phyloP scores from a whole-genome alignment of 2,888 invertebrate genomes.

The Hirtodrosophila confusa region DNA sequence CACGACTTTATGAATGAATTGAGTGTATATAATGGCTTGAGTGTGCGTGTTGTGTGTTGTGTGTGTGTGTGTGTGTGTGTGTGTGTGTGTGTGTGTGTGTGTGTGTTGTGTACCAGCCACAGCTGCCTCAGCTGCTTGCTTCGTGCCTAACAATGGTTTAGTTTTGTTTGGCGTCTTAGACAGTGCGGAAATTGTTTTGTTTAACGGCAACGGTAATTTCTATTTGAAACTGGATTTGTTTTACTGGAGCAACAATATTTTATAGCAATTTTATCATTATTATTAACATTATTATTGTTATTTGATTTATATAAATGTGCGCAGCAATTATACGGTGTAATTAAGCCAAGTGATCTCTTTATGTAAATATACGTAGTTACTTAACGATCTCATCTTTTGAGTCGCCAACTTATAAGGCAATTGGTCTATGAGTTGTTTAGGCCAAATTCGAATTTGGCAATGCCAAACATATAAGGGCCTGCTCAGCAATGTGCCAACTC shows the following conservation, averaged over 20 bases:
- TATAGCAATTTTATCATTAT: conserved; percentile 37
- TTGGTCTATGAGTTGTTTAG: conserved; percentile 8
- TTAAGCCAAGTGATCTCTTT: conserved; percentile 16
- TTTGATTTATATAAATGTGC: conserved; percentile 26
- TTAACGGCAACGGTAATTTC: conserved; percentile 61
- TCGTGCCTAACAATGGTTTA: conserved; percentile 56
- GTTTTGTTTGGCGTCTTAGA: conserved; percentile 71
- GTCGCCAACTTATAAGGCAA: conserved; percentile 1
- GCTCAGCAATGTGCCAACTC: conserved; percentile 21
- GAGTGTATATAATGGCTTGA: conserved; percentile 39
- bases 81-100: conserved; percentile 11
- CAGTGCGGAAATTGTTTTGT: conserved; percentile 72
- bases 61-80: conserved; percentile 13
- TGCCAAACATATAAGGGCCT: conserved; percentile 39
- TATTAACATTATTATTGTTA: conserved; percentile 22
- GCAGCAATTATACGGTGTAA: conserved; percentile 30
- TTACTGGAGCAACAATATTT: conserved; percentile 58
- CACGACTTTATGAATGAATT: conserved; percentile 71
- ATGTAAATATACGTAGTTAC: conserved; percentile 17
- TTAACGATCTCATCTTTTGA: neutral
- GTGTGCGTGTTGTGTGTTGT: conserved; percentile 1
- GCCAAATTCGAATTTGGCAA: conserved; percentile 8
- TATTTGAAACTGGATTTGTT: conserved; percentile 47
- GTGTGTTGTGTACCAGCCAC: conserved; percentile 24
- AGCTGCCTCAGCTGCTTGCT: conserved; percentile 44